Evolutionary conservation across 2,797 vertebrate genomes (phyloP), one percentile per base, ranked within the genome.

Genomic region (Florisuga fusca): DNA sequence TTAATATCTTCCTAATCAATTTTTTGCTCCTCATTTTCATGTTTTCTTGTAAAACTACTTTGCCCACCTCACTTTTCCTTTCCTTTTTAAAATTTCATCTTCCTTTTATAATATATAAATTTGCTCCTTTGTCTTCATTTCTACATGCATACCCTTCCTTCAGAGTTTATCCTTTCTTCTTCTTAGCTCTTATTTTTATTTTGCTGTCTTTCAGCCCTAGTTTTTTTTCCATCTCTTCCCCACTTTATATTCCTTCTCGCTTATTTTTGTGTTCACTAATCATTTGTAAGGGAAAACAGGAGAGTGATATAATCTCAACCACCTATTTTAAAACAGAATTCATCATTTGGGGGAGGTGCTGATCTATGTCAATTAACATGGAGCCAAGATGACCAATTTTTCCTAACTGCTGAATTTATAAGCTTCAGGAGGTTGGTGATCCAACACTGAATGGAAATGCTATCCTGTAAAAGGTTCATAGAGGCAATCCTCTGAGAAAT

Each of bases 71-170:
- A 61, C 18, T 50, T 73, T 17, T 22, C 68, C 10, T 66, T 67
- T 85, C 26, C 12, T 36, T 79, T 67, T 12, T 17, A 76, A 57
- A 55, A 33, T 18, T 46, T 59, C 77, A 18, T 31, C 78, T 61
- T 75, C 20, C 3, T 76, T 76, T 77, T 25, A 43, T 6, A 11
- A 7, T 33, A 72, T 2, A 6, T 15, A 36, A 43, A 54, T 67
- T 38, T 25, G 41, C 15, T n/a, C n/a, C n/a, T 84, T 68, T 77
- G 10, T 51, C 31, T 82, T 72, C 17, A 78, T 91, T 83, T 84
- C 25, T 31, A 45, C 9, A 53, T 14, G 9, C 31, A 50, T 53
- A 69, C 27, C 31, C 16, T 51, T 88, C 19, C 7, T 84, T 55
- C 15, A 15, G 58, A 23, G 54, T 57, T 59, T 55, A 13, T 33